Evolutionary conservation across 2,797 vertebrate species (phyloP).

Genomic region (Triplophysa bombifrons): DNA sequence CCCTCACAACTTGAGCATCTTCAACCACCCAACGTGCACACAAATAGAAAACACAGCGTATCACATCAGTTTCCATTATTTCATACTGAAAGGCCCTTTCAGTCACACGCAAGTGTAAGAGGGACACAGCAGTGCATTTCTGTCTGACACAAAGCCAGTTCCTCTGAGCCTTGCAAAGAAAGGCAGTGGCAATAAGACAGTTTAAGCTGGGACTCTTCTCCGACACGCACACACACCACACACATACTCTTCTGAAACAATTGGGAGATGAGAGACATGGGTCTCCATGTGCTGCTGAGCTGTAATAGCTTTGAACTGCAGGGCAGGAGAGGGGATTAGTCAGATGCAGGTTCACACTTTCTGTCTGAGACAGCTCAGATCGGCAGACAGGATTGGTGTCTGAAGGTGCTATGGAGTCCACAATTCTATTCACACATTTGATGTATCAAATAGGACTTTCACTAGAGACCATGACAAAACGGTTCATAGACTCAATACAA

Average conservation of each 20-base stretch:
- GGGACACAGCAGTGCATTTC: constrained; percentile 58
- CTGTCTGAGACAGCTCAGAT: constrained; percentile 14
- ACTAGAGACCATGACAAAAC: too few species aligned
- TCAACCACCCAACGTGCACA: constrained; percentile 7
- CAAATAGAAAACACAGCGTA: constrained; percentile 39
- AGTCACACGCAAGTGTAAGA: constrained; percentile 42
- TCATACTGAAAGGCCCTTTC: constrained; percentile 34
- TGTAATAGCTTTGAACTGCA: constrained; percentile 52
- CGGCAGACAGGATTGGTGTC: not conserved
- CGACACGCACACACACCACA: not conserved
- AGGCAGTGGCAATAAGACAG: constrained; percentile 44
- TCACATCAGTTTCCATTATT: constrained; percentile 23
- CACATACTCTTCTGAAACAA: constrained; percentile 15
- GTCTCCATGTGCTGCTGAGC: constrained; percentile 32
- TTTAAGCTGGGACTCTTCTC: constrained; percentile 59
- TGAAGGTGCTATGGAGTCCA: too few species aligned
- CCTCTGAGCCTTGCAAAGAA: constrained; percentile 54
- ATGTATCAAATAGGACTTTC: too few species aligned
- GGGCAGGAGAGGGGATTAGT: constrained; percentile 40
- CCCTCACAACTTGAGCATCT: constrained; percentile 22
- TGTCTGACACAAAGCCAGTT: constrained; percentile 51
- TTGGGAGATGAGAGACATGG: constrained; percentile 43
- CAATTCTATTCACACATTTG: not conserved
- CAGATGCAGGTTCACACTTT: constrained; percentile 19
- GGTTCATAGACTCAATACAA: too few species aligned